Percentiles rank a stretch among this genome's conserved stretches.
Evolutionary conservation across 2,113 vertebrate genomes (phyloP).

Genomic region (Rhynchopsitta pachyrhyncha): DNA sequence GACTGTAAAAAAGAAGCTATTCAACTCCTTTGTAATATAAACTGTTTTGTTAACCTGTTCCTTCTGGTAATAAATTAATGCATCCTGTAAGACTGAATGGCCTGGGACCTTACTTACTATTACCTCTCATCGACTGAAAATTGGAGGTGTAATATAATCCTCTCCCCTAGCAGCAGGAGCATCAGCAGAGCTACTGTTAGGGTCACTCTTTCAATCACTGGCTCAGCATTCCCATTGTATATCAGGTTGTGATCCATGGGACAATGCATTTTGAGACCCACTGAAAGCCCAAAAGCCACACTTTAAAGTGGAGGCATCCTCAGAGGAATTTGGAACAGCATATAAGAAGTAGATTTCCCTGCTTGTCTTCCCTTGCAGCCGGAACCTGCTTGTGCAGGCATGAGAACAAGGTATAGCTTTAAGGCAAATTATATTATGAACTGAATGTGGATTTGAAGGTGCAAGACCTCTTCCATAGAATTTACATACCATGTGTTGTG

Average conservation of each 20-base stretch:
- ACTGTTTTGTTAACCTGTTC: background rate
- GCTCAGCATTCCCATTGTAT: background rate
- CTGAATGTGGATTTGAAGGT: background rate
- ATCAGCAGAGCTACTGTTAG: background rate
- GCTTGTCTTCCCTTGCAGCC: background rate
- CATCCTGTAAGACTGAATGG: background rate
- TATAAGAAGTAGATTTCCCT: background rate
- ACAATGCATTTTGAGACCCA: background rate
- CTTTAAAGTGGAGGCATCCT: background rate
- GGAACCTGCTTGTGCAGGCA: background rate
- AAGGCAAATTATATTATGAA: background rate
- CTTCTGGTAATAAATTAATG: constrained; percentile 23
- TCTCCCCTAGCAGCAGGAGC: background rate
- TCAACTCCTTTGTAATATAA: background rate
- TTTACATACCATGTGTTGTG: background rate
- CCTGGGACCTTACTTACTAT: background rate
- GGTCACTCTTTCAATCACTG: background rate
- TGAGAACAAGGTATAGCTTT: background rate
- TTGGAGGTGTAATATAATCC: background rate
- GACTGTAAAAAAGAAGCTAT: background rate
- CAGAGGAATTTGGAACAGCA: background rate
- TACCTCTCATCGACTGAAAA: background rate
- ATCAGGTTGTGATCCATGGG: background rate
- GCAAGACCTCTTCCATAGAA: background rate
- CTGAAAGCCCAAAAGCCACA: background rate